Base-by-base conservation (phyloP, 2,888 invertebrate genomes). In the Brachycybe producta region DNA sequence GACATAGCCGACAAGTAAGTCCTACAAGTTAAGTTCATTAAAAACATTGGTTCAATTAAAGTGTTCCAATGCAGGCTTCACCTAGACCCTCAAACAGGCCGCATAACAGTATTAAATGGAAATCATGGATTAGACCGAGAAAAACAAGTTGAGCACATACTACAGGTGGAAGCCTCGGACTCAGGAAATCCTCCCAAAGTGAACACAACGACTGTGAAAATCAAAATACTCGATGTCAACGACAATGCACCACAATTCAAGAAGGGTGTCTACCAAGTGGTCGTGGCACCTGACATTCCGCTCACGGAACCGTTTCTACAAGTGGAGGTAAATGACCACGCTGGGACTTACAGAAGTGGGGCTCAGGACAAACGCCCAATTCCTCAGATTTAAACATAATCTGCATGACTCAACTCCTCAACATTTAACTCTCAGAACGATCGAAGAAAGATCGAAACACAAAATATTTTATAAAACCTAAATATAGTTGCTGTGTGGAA, bases 231-330 rank as follows among this genome's bases (percentile, higher is more conserved):
- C 61, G 79, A 79, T 57, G 79, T 83, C 50, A 91, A 92, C 67
- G 91, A 92, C 69, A 81, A 90, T 69, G 74, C 78, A 49, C 94
- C 94, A 34, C 71, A 76, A 54, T 95, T 94, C 64, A 82, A 83
- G 57, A 80, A 79, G 63, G 71, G 76, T 42, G 70, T 78, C 11
- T 90, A 88, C 63, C 84, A 84, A 64, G 87, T 85, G 59, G 80
- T 84, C 57, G 67, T 91, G 53, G 79, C 82, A 41, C 72, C 79
- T 5, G 80, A 81, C 62, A 70, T 81, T 57, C 76, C 73, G 55
- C 78, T 80, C 60, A 85, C 88, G 61, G 84, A 84, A 3, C 75
- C 78, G 41, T 74, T 79, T 46, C 82, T 84, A n/a, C 73, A 80
- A 59, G 76, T 88, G 49, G 84, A 80, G 64, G 74, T 56, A 35